Base-by-base conservation (phyloP, 2,797 vertebrate species). In the Premnoplex brunnescens region DNA sequence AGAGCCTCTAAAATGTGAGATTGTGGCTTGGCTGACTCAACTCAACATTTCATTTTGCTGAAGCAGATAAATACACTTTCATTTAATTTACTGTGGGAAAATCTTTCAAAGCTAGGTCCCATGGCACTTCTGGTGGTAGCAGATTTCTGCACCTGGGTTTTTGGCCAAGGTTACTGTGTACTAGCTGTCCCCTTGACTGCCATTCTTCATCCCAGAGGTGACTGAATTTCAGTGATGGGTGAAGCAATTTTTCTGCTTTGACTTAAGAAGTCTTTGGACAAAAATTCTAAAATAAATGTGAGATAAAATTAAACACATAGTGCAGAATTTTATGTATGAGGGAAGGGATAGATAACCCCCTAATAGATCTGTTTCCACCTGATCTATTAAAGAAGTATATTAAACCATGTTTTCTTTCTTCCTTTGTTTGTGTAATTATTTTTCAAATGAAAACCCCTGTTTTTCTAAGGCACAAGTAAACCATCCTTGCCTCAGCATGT, bases 51-150 rank as follows among this genome's bases (percentile, higher is more conserved):
- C 78, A 62, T 95, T 95, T 94, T 93, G 75, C 93, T 96, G 94
- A 97, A 93, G 88, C 51, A 92, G 90, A 95, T 89, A 94, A 92
- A 92, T 94, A 71, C 66, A 66, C 41, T 85, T 95, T 64, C 81
- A 94, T 96, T 96, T 89, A 94, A 93, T 94, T 96, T 96, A 93
- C 81, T 89, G 71, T 93, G 96, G 78, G 93, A 96, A 95, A 95
- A 89, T 89, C 94, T 94, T 94, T 94, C 94, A 93, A 94, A 95
- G 58, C 54, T 60, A 49, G 30, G 90, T 94, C 95, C 90, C 96
- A 78, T 89, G 86, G 78, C 86, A 88, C 78, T 83, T 95, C 85
- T 32, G 3, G 78, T 92, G 93, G 91, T 93, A 91, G 96, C 68
- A 73, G 72, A 94, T 96, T 96, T 97, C 91, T 96, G 94, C 88